phyloP scores from a whole-genome alignment of 2,888 invertebrate species.

The Napeogenes inachia region DNA sequence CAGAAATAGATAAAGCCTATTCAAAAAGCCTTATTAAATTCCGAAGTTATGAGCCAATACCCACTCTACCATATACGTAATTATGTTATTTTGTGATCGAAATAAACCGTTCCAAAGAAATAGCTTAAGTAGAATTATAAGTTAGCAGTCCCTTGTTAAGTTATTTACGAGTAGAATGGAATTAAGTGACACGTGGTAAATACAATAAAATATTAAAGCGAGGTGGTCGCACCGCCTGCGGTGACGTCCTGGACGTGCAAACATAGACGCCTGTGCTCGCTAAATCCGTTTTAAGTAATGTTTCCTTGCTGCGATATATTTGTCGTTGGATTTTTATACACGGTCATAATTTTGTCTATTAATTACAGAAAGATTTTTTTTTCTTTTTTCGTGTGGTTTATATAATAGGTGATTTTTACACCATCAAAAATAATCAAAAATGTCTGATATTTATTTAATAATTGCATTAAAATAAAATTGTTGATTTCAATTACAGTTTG shows the following conservation, averaged over 20 bases:
- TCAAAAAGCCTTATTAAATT: neutral
- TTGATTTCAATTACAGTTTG: too few relatives aligned
- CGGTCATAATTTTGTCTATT: too few relatives aligned
- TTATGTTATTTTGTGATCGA: neutral
- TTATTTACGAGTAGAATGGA: slow-evolving; percentile 18
- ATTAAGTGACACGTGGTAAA: slow-evolving; percentile 22
- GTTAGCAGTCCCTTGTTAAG: slow-evolving; percentile 26
- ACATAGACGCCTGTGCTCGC: slow-evolving; percentile 55
- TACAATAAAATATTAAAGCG: slow-evolving; percentile 32
- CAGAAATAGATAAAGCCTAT: neutral
- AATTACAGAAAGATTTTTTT: too few relatives aligned
- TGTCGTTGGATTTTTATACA: too few relatives aligned
- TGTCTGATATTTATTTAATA: too few relatives aligned
- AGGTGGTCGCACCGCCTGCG: slow-evolving; percentile 54
- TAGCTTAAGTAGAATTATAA: slow-evolving; percentile 24
- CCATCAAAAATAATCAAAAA: too few relatives aligned
- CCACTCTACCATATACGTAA: neutral
- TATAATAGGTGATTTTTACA: too few relatives aligned
- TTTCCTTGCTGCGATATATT: slow-evolving; percentile 19
- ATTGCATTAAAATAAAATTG: too few relatives aligned
- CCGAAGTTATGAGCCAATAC: neutral
- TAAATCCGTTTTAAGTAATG: slow-evolving; percentile 48
- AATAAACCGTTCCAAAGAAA: neutral
- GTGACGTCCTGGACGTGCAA: slow-evolving; percentile 58
- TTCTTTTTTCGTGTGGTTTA: too few relatives aligned